Percentiles rank a stretch among this genome's conserved stretches.
Evolutionary conservation across 2,113 vertebrate species (phyloP).

Genomic region (Edolisoma coerulescens): DNA sequence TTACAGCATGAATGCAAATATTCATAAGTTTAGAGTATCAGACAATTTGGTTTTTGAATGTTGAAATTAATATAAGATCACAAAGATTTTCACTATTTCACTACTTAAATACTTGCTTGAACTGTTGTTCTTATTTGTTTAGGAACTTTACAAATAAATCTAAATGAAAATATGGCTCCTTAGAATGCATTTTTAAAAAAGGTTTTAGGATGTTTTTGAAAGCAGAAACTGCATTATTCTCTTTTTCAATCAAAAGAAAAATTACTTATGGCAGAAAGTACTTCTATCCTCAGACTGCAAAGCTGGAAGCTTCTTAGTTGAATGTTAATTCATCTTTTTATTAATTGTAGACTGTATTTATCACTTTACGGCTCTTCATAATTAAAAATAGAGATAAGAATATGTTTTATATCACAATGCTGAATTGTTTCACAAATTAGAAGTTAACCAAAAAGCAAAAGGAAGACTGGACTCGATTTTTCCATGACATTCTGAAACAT

Average conservation of each 20-base stretch:
- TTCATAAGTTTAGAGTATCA: background rate
- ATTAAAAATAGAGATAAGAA: background rate
- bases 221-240: background rate
- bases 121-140: background rate
- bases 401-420: background rate
- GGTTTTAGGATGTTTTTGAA: background rate
- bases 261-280: background rate
- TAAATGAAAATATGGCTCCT: background rate
- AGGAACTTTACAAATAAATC: background rate
- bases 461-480: rapidly evolving
- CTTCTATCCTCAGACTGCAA: background rate
- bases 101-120: background rate
- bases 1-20: background rate
- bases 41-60: background rate
- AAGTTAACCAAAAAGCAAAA: background rate
- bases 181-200: background rate
- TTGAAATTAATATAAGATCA: background rate
- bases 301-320: background rate
- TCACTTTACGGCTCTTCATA: background rate
- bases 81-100: background rate
- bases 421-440: background rate
- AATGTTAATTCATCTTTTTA: background rate
- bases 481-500: background rate
- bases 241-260: background rate
- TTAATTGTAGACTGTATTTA: background rate